A percentile compares a stretch with the other conserved stretches of the same genome.
Evolutionary conservation across 1,140 invertebrate species (phyloP).

Genomic region (Sycobia sp.): DNA sequence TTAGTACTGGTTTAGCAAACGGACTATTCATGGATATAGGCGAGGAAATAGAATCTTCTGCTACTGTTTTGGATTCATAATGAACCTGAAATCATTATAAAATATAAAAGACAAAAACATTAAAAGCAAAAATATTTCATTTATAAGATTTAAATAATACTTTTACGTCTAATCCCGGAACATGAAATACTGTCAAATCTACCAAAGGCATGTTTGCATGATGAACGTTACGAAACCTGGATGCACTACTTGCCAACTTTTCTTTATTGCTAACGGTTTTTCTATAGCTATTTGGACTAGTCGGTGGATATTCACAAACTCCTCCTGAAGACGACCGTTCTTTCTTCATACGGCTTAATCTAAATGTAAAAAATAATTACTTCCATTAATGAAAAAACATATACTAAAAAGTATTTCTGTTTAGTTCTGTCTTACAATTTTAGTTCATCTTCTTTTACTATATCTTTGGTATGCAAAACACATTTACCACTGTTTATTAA

Average conservation of each 20-base stretch:
- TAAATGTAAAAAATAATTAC: conserved; percentile 36
- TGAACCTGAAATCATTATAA: conserved; percentile 66
- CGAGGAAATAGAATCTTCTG: conserved; percentile 64
- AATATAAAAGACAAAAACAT: no score
- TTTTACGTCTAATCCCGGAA: conserved; percentile 93
- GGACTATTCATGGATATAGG: conserved; percentile 47
- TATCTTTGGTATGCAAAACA: conserved; percentile 91
- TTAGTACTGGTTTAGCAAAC: conserved; percentile 45
- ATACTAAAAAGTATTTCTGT: not conserved
- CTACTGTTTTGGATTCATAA: conserved; percentile 83
- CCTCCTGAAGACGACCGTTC: conserved; percentile 75
- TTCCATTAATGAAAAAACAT: not conserved
- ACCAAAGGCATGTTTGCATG: conserved; percentile 64
- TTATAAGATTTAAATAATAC: conserved; percentile 58
- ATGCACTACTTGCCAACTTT: conserved; percentile 56
- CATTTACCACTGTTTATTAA: conserved; percentile 97
- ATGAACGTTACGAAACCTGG: conserved; percentile 60
- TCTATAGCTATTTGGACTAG: conserved; percentile 61
- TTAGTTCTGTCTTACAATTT: conserved; percentile 59
- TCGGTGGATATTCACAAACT: conserved; percentile 68
- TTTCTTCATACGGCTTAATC: conserved; percentile 68
- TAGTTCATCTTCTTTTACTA: conserved; percentile 72
- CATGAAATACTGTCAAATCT: conserved; percentile 90
- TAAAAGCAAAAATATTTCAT: no score
- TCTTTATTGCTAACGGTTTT: conserved; percentile 59